These are phyloP conservation scores for Apis dorsata DNA, from an alignment of 1,140 invertebrate species.

Conservation along the genomic window DNA sequence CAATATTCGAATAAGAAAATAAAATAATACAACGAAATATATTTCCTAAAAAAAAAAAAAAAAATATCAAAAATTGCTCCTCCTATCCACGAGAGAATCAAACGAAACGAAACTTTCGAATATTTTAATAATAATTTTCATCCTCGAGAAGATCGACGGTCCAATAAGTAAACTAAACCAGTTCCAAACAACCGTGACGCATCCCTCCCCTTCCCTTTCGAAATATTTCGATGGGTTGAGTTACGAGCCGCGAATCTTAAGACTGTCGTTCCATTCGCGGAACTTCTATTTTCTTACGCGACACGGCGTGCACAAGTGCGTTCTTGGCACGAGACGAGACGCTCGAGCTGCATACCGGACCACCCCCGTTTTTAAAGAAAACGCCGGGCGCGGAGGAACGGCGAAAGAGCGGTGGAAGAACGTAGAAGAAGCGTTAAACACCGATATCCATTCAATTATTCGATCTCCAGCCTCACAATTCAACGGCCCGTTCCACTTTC, in stretches of 20 bases:
- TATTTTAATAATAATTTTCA: no score
- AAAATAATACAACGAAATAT: no score
- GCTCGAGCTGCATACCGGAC: slow-evolving; percentile 44
- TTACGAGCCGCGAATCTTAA: slow-evolving; percentile 36
- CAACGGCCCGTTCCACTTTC: background rate
- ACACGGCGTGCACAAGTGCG: slow-evolving; percentile 44
- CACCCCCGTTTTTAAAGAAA: slow-evolving; percentile 32
- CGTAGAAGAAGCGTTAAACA: slow-evolving; percentile 4
- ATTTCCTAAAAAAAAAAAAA: no score
- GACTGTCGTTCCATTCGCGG: slow-evolving; percentile 58
- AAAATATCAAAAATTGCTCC: no score
- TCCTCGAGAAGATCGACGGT: background rate
- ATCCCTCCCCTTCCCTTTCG: background rate
- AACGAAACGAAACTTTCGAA: no score
- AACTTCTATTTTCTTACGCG: slow-evolving; percentile 62
- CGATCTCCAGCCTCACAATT: slow-evolving; percentile 5
- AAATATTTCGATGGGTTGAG: slow-evolving; percentile 50
- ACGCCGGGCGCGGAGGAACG: background rate
- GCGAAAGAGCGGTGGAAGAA: slow-evolving; percentile 2
- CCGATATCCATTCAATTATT: no score
- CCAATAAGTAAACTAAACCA: no score
- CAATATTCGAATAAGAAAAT: no score
- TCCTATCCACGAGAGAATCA: no score
- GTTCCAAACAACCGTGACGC: slow-evolving; percentile 16
- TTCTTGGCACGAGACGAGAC: slow-evolving; percentile 61